Conservation (phyloP, 1,140 invertebrate species). For the Procambarus virginalis region DNA sequence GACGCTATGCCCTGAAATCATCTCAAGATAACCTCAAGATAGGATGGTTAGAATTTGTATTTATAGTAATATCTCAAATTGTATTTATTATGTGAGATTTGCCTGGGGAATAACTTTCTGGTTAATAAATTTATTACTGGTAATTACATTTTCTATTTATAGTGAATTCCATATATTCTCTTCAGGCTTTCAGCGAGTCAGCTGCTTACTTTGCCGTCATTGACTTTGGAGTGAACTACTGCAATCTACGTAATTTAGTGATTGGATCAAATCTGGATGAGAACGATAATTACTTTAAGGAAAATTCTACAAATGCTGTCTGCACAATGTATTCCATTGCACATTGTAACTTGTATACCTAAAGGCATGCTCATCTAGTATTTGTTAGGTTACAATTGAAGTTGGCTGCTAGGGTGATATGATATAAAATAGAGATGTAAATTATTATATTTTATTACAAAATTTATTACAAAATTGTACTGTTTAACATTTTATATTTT, state of each 20-base stretch:
- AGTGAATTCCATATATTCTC: conserved; percentile 26
- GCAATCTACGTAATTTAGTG: conserved; percentile 76
- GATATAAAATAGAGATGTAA: no score
- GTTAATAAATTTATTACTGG: no score
- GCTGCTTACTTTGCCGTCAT: conserved; percentile 75
- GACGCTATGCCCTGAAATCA: no score
- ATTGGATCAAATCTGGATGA: conserved; percentile 74
- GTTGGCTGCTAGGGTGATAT: no score
- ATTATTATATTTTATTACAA: no score
- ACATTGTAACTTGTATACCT: conserved; percentile 74
- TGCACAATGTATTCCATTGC: conserved; percentile 76
- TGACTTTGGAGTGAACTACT: conserved; percentile 77
- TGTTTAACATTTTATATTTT: no score
- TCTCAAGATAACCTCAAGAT: no score
- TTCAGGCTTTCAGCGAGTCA: conserved; percentile 75
- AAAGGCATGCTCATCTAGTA: neutral
- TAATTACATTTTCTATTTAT: neutral
- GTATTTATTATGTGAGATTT: no score
- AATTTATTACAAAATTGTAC: no score
- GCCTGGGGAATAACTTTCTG: no score
- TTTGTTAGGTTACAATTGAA: neutral
- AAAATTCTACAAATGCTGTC: conserved; percentile 74
- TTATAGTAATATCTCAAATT: no score
- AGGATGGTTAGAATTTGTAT: no score
- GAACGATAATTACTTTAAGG: conserved; percentile 72